Evolutionary conservation across 1,140 invertebrate genomes (phyloP).

Genomic region (Ceratosolen fusciceps): DNA sequence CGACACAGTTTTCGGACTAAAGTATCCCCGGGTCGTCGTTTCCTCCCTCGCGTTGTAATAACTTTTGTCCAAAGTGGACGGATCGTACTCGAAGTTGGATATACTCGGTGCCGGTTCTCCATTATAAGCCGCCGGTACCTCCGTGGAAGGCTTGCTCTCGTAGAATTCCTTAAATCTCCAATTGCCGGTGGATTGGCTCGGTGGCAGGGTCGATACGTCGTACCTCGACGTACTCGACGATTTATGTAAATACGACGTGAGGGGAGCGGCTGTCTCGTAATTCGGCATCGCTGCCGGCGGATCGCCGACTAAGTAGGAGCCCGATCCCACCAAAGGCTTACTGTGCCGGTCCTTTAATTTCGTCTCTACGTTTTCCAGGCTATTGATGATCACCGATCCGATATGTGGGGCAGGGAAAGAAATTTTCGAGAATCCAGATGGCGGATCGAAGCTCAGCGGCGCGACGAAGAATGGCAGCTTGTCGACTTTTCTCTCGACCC

Average conservation of each 20-base stretch:
- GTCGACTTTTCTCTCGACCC: constrained; percentile 80
- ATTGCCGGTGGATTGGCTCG: constrained; percentile 51
- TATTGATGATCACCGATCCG: constrained; percentile 84
- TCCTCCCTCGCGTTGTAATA: constrained; percentile 40
- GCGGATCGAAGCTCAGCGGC: constrained; percentile 85
- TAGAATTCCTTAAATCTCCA: constrained; percentile 57
- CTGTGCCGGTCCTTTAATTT: constrained; percentile 49
- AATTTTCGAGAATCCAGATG: constrained; percentile 85
- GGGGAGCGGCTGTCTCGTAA: constrained; percentile 57
- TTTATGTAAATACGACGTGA: constrained; percentile 55
- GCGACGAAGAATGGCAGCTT: constrained; percentile 87
- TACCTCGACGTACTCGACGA: constrained; percentile 57
- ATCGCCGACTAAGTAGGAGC: constrained; percentile 60
- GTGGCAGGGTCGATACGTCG: constrained; percentile 45
- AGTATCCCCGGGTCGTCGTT: constrained; percentile 33
- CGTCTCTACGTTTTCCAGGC: constrained; percentile 53
- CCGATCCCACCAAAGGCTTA: constrained; percentile 62
- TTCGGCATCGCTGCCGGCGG: no score
- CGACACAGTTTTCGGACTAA: constrained; percentile 48
- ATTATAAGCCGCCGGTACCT: constrained; percentile 46
- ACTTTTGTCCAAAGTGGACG: constrained; percentile 47
- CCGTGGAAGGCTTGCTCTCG: constrained; percentile 53
- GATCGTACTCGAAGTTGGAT: constrained; percentile 50
- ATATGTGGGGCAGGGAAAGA: constrained; percentile 87
- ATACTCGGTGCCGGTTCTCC: constrained; percentile 49